Conservation (phyloP, 2,113 vertebrate species). For the Odontophorus gujanensis region DNA sequence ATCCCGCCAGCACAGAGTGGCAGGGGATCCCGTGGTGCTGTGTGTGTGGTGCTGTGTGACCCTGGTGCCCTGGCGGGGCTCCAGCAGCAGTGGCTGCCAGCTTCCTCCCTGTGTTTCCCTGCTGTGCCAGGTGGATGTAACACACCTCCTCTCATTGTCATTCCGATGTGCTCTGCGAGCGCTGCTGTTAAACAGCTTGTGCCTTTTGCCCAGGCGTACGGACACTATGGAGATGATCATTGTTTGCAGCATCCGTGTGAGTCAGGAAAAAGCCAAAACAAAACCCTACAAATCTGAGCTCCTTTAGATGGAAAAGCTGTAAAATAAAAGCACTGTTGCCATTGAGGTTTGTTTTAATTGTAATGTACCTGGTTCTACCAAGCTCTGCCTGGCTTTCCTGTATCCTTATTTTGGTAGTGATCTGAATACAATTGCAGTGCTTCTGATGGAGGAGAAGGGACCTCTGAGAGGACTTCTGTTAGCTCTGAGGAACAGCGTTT, state of each 20-base stretch:
- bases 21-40: not conserved
- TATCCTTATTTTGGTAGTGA: not conserved
- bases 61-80: not conserved
- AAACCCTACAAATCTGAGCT: not conserved
- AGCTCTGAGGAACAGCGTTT: not conserved
- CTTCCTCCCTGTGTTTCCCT: not conserved
- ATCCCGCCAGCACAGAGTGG: fast-evolving
- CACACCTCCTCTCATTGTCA: not conserved
- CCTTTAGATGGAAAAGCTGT: not conserved
- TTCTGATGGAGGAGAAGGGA: not conserved
- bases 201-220: not conserved
- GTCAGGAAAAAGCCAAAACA: not conserved
- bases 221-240: not conserved
- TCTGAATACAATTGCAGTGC: not conserved
- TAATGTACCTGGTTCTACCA: not conserved
- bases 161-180: not conserved
- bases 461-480: not conserved
- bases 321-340: not conserved
- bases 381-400: not conserved
- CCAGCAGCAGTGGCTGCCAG: not conserved
- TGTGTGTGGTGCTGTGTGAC: not conserved
- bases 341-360: not conserved
- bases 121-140: not conserved
- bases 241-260: not conserved
- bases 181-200: not conserved